Evolutionary conservation across 2,113 vertebrate genomes (phyloP).

Genomic region (Uria aalge): DNA sequence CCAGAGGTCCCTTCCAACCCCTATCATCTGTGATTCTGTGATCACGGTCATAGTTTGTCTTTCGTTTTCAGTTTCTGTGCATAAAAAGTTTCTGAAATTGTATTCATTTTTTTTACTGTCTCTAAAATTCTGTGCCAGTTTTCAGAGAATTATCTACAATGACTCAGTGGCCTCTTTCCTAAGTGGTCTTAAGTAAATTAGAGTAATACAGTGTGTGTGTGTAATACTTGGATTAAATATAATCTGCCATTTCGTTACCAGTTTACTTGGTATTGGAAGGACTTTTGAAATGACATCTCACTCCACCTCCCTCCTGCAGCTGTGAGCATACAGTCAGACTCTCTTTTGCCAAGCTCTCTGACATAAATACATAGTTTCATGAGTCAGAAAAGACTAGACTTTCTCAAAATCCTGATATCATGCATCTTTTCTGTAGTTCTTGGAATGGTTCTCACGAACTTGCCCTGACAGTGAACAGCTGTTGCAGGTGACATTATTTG

Average conservation of each 20-base stretch:
- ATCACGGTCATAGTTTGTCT: background rate
- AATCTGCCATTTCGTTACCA: background rate
- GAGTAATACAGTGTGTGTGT: background rate
- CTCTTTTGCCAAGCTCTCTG: background rate
- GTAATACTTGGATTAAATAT: background rate
- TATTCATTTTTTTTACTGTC: background rate
- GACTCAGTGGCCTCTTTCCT: background rate
- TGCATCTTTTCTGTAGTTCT: background rate
- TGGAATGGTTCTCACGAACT: background rate
- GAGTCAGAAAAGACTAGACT: background rate
- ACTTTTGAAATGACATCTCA: background rate
- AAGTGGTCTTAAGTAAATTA: background rate
- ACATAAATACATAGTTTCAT: background rate
- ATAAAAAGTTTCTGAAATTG: background rate
- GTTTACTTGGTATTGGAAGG: background rate
- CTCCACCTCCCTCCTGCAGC: background rate
- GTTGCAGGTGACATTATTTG: background rate
- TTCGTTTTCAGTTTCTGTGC: background rate
- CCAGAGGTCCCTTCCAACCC: too few relatives aligned
- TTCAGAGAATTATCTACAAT: background rate
- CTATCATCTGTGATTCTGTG: too few relatives aligned
- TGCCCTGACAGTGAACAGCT: background rate
- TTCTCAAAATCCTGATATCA: background rate
- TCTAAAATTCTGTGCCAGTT: background rate
- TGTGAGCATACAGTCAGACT: background rate